Evolutionary conservation across 2,797 vertebrate species (phyloP), one percentile per base, ranked within the genome.

Genomic region (Pteropus rufus): DNA sequence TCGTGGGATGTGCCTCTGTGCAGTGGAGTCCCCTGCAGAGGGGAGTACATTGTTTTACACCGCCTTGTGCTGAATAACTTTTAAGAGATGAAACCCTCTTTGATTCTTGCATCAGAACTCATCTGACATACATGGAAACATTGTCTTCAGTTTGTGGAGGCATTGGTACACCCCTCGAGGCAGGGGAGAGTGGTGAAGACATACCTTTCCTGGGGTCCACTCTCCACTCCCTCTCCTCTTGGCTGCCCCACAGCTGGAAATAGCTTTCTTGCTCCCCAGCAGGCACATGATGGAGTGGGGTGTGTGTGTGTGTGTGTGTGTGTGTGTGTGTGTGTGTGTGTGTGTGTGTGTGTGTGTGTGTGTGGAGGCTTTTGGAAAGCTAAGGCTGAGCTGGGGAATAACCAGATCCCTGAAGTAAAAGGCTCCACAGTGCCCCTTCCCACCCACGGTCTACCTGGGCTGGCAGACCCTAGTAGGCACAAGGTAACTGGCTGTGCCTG

Each of bases 1-100:
- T 4, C 3, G 3, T 7, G 31, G 15, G 58, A 5, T 4, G 44
- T 16, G 29, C 14, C 14, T 34, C 2, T 26, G 29, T 15, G 26
- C 9, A 7, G 62, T 7, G 0, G 1, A 8, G 5, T 4, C 56
- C 34, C n/a, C 12, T 34, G n/a, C 14, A 0, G 0, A 0, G 41
- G 65, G 49, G 18, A 64, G 2, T 19, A 14, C 7, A 3, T 19
- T 19, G 29, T 26, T 36, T 67, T 18, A 4, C 11, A 36, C 60
- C 52, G 16, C 36, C 14, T 18, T 31, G 41, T 2, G 16, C 10
- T 1, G n/a, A 84, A 62, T 4, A 58, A 36, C 69, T 77, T 54
- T 86, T 12, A 52, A 36, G 46, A 34, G 16, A 39, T 29, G 65
- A 62, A 62, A 44, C 46, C 19, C 12, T 54, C 21, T 31, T 52